These are phyloP conservation scores for Drosophila yakuba DNA, from an alignment of 1,140 invertebrate genomes.

Conservation along the genomic window DNA sequence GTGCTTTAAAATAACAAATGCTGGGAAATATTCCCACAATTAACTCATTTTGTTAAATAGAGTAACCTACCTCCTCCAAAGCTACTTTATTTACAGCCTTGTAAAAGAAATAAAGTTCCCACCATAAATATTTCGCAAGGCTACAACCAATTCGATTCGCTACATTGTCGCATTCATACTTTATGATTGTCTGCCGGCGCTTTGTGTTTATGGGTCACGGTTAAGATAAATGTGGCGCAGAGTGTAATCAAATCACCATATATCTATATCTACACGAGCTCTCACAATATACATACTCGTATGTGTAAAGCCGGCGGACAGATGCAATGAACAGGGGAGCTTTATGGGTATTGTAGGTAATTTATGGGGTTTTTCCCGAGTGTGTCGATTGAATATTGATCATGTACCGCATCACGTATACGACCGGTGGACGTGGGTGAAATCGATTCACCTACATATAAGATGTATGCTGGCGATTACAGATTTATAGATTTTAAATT, in stretches of 20 bases:
- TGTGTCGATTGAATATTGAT: slow-evolving; percentile 45
- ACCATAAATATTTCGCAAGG: not conserved
- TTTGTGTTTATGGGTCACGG: slow-evolving; percentile 41
- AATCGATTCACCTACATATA: slow-evolving; percentile 33
- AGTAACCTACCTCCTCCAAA: no score
- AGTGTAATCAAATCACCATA: slow-evolving; percentile 39
- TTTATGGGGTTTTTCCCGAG: slow-evolving; percentile 25
- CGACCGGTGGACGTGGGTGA: slow-evolving; percentile 20
- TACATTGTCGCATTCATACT: slow-evolving; percentile 27
- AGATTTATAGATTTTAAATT: slow-evolving; percentile 43
- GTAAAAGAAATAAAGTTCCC: not conserved
- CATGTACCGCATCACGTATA: slow-evolving; percentile 41
- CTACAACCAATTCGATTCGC: not conserved
- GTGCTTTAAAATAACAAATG: not conserved
- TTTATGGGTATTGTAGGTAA: slow-evolving; percentile 44
- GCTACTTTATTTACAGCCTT: no score
- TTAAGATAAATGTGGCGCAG: slow-evolving; percentile 55
- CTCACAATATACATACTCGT: not conserved
- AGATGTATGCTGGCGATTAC: slow-evolving; percentile 16
- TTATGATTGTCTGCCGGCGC: slow-evolving; percentile 36
- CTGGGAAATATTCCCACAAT: not conserved
- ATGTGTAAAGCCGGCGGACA: not conserved
- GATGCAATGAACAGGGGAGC: slow-evolving; percentile 14
- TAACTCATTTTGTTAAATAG: not conserved
- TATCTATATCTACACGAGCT: slow-evolving; percentile 5